phyloP scores from a whole-genome alignment of 2,797 vertebrate species.

The Valencia hispanica region DNA sequence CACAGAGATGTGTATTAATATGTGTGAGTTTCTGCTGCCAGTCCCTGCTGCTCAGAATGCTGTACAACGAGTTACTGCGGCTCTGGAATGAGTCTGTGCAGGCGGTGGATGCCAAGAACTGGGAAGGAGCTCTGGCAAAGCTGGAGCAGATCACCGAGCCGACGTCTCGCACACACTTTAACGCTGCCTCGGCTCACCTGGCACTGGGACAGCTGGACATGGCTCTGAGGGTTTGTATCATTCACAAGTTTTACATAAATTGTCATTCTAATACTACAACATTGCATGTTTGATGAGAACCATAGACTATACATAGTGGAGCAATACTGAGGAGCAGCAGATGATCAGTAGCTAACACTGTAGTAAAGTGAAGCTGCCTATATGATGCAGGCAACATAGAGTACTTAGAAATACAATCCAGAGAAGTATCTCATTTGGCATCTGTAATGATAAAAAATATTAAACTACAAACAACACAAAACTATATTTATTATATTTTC shows the following conservation, averaged over 20 bases:
- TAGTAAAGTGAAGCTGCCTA: too few species aligned
- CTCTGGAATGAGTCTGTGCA: constrained; percentile 84
- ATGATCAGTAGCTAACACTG: not conserved
- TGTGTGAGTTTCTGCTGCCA: not conserved
- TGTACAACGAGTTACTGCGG: constrained; percentile 84
- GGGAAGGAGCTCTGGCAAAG: constrained; percentile 78
- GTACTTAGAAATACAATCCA: not conserved
- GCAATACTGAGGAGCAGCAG: not conserved
- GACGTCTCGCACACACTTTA: constrained; percentile 84
- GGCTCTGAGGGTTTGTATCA: constrained; percentile 76
- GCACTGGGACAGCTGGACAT: constrained; percentile 77
- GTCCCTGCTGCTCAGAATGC: constrained; percentile 67
- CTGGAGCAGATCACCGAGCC: constrained; percentile 81
- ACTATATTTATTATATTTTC: not conserved
- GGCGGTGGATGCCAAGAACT: constrained; percentile 81
- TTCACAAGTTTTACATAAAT: not conserved
- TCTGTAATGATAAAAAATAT: not conserved
- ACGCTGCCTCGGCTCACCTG: constrained; percentile 81
- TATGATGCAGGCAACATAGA: not conserved
- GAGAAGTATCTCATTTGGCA: not conserved
- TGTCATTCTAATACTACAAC: not conserved
- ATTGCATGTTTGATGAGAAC: not conserved
- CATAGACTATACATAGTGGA: not conserved
- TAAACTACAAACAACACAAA: not conserved
- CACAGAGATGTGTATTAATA: not conserved